phyloP scores from a whole-genome alignment of 2,113 vertebrate species.

The Nycticryphes semicollaris region DNA sequence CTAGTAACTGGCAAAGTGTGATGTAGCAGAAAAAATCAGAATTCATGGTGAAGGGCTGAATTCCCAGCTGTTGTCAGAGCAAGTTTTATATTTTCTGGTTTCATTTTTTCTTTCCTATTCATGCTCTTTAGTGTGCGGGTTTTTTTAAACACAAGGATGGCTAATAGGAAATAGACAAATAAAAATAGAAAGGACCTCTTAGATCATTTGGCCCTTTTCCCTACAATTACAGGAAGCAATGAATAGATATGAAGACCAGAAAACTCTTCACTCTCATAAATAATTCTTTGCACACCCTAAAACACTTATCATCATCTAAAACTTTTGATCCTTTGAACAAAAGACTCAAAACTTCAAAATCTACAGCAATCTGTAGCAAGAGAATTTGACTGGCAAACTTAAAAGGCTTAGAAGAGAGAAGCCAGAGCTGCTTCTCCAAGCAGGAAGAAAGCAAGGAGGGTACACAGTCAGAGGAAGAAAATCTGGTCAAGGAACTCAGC shows the following conservation, averaged over 20 bases:
- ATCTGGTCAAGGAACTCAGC: background rate
- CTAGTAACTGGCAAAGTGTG: background rate
- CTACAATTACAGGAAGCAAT: background rate
- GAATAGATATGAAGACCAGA: background rate
- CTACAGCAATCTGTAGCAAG: background rate
- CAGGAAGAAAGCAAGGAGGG: background rate
- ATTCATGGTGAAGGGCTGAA: background rate
- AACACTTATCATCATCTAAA: background rate
- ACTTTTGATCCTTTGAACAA: background rate
- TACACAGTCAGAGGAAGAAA: background rate
- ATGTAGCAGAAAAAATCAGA: constrained; percentile 24
- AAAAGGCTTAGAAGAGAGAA: background rate
- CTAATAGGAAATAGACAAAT: background rate
- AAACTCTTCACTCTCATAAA: background rate
- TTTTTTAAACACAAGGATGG: background rate
- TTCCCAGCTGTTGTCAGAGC: constrained; percentile 33
- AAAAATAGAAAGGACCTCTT: background rate
- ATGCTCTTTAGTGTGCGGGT: background rate
- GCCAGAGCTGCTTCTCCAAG: background rate
- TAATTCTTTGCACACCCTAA: background rate
- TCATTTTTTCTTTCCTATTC: no score
- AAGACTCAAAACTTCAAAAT: background rate
- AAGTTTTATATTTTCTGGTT: background rate
- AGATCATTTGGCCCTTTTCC: background rate
- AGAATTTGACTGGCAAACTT: background rate